Evolutionary conservation across 2,113 vertebrate genomes (phyloP).

Genomic region (Oostethus manadensis): DNA sequence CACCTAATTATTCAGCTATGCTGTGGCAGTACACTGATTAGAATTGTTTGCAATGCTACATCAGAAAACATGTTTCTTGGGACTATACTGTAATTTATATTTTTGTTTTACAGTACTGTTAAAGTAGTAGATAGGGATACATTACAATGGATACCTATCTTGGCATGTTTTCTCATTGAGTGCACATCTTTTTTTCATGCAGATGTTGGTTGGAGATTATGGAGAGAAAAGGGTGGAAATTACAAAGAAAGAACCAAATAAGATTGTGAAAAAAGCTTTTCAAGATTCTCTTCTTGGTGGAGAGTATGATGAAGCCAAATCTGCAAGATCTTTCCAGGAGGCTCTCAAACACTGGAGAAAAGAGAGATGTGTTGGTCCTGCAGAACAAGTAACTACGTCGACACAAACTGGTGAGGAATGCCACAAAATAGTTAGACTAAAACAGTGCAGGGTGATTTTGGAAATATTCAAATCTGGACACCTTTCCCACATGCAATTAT

Average conservation of each 20-base stretch:
- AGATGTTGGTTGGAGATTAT: constrained; percentile 60
- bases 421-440: not conserved
- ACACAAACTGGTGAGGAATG: constrained; percentile 67
- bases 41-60: not conserved
- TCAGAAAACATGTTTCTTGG: constrained; percentile 11
- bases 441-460: no score
- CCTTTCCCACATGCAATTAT: no score
- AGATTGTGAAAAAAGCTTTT: constrained; percentile 6
- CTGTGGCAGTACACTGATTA: not conserved
- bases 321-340: constrained; percentile 77
- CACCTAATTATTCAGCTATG: constrained; percentile 2
- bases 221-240: constrained; percentile 20
- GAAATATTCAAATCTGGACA: no score
- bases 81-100: constrained; percentile 1
- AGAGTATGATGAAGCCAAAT: constrained; percentile 73
- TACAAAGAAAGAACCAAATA: constrained; percentile 23
- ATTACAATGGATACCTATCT: constrained; percentile 2
- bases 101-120: not conserved
- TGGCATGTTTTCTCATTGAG: constrained; percentile 4
- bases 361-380: constrained; percentile 54
- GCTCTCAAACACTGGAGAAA: constrained; percentile 75
- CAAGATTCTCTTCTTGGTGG: constrained; percentile 59
- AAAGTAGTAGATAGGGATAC: not conserved
- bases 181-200: constrained; percentile 10
- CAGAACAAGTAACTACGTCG: constrained; percentile 47